Percentiles rank a stretch among this genome's conserved stretches.
Conservation (phyloP, 2,113 vertebrate genomes). For the Clupea harengus region DNA sequence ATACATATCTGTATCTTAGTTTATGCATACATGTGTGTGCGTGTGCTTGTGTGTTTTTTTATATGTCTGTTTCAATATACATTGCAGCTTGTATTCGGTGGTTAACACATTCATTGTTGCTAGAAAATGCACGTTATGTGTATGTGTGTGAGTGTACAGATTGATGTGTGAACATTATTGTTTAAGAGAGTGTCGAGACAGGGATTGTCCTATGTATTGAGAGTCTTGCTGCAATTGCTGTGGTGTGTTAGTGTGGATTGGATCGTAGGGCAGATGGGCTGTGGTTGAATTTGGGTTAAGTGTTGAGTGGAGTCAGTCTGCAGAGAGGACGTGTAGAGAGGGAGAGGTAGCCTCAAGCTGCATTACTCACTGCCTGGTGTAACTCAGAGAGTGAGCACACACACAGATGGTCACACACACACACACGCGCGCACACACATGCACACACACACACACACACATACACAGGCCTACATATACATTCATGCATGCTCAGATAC, state of each 20-base stretch:
- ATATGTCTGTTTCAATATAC: no score
- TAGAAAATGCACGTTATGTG: no score
- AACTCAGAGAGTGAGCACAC: not conserved
- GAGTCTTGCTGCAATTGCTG: not conserved
- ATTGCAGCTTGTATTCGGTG: no score
- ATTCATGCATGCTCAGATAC: slow-evolving; percentile 2
- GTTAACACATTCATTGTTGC: no score
- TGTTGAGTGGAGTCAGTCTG: slow-evolving; percentile 34
- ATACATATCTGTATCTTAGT: slow-evolving; percentile 21
- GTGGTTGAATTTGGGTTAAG: slow-evolving; percentile 37
- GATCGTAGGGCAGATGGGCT: slow-evolving; percentile 27
- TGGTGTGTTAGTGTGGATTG: slow-evolving; percentile 19
- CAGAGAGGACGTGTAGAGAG: slow-evolving; percentile 27
- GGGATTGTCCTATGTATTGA: not conserved
- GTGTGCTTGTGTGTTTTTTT: not conserved
- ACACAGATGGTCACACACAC: slow-evolving; percentile 17
- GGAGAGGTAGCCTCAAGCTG: slow-evolving; percentile 35
- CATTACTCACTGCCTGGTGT: slow-evolving; percentile 31
- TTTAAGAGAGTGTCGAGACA: not conserved
- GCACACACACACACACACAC: no score
- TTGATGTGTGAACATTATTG: not conserved
- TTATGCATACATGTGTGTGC: slow-evolving; percentile 13
- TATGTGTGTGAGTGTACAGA: slow-evolving; percentile 14
- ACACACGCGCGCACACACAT: not conserved
- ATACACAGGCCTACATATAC: slow-evolving; percentile 23